phyloP scores from a whole-genome alignment of 2,113 vertebrate species.

The Dicentrarchus labrax region DNA sequence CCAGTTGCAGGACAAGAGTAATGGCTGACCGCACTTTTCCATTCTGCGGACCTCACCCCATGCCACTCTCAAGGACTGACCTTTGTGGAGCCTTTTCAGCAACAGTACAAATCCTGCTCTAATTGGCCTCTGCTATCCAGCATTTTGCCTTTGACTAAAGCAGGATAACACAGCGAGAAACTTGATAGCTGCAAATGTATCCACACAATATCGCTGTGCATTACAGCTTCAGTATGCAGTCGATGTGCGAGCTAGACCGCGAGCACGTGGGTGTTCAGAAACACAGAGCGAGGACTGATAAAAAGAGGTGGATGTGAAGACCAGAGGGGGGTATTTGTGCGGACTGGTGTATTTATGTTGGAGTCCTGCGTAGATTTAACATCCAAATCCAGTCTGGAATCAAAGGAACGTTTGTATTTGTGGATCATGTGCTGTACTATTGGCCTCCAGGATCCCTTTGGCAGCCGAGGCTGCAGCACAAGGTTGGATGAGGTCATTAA shows the following conservation, averaged over 20 bases:
- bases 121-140: slow-evolving; percentile 64
- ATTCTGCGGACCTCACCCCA: slow-evolving; percentile 53
- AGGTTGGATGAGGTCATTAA: slow-evolving; percentile 30
- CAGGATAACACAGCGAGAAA: slow-evolving; percentile 16
- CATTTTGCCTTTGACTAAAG: slow-evolving; percentile 41
- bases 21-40: slow-evolving; percentile 59
- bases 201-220: slow-evolving; percentile 9
- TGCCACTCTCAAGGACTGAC: slow-evolving; percentile 71
- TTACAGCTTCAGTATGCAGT: background rate
- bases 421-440: background rate
- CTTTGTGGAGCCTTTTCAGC: slow-evolving; percentile 54
- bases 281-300: background rate
- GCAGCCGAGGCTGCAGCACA: background rate
- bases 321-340: background rate
- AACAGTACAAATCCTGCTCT: slow-evolving; percentile 59
- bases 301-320: slow-evolving; percentile 18
- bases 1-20: slow-evolving; percentile 65
- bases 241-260: background rate
- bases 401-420: slow-evolving; percentile 26
- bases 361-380: background rate
- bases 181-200: slow-evolving; percentile 34
- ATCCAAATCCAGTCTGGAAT: background rate
- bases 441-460: background rate
- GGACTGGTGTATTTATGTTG: background rate
- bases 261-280: background rate